Percentiles rank a stretch among this genome's conserved stretches.
phyloP scores from a whole-genome alignment of 2,797 vertebrate genomes.

The Lacerta bilineata region DNA sequence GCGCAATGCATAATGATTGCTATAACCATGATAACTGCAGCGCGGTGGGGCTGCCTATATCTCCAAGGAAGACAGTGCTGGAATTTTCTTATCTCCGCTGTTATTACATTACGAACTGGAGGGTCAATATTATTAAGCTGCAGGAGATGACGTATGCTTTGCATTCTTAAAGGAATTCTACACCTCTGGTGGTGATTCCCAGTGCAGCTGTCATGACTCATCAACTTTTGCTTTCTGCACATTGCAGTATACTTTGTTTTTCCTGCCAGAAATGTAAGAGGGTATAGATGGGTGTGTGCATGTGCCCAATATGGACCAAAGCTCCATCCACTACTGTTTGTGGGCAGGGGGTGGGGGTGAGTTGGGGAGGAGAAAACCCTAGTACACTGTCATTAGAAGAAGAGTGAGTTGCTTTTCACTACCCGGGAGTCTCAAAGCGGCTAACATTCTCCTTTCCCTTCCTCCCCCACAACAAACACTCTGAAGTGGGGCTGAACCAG shows the following conservation, averaged over 20 bases:
- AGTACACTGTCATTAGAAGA: neutral
- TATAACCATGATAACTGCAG: neutral
- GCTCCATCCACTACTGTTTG: too few species aligned
- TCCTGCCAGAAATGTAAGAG: constrained; percentile 15
- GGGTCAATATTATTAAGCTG: neutral
- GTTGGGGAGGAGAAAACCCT: neutral
- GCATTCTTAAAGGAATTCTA: constrained; percentile 9
- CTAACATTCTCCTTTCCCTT: too few species aligned
- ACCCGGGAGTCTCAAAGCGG: too few species aligned
- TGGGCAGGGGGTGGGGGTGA: too few species aligned
- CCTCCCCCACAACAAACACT: too few species aligned
- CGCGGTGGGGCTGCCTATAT: neutral
- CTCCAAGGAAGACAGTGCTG: neutral
- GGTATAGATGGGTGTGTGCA: neutral
- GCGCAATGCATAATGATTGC: neutral
- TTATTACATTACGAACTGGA: neutral
- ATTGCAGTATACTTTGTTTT: neutral
- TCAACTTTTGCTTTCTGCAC: constrained; percentile 13
- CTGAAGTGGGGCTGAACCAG: too few species aligned
- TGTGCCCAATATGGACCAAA: neutral
- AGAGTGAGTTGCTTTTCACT: too few species aligned
- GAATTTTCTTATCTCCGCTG: neutral
- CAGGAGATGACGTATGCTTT: neutral
- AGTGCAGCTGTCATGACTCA: neutral
- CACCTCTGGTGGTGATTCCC: neutral